Evolutionary conservation across 2,797 vertebrate species (phyloP), one percentile per base, ranked within the genome.

Genomic region (Etheostoma nigrum): DNA sequence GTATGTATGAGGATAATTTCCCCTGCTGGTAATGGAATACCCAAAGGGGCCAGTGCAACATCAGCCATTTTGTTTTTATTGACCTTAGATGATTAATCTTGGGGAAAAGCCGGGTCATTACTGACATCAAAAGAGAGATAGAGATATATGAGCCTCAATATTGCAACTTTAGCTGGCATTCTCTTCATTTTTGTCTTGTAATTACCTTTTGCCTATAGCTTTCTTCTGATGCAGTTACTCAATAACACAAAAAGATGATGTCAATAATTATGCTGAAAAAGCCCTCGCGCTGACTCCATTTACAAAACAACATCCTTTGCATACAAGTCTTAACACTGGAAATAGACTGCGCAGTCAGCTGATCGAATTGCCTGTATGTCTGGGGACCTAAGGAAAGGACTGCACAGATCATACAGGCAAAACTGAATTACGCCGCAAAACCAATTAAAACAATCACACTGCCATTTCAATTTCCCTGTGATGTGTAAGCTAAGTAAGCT

Each of bases 401-500:
- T 74, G 72, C 52, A 53, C 67, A 78, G 79, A 90, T 89, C 80
- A 79, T 76, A 79, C 73, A 54, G 67, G 79, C 78, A 85, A 91
- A 92, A 84, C 62, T 54, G 79, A 91, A 91, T 91, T 90, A 88
- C 52, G 53, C 67, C 61, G 78, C 63, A 92, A 90, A 92, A 85
- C 75, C 82, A 91, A 93, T 93, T 94, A 92, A 91, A 90, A 89
- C 82, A 91, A 88, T 89, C 88, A 84, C 83, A 86, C 82, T 78
- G 83, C 70, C 83, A 89, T 88, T 90, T 92, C 84, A 89, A 74
- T 89, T 89, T 90, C 67, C 79, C 75, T 57, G 62, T 83, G 87
- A 93, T 89, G 81, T 89, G 87, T 84, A 67, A 72, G 83, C 71
- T 86, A 81, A 91, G 85, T 87, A 86, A 90, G 81, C 88, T 74